A percentile compares a stretch with the other conserved stretches of the same genome.
These are phyloP conservation scores for Lepidotrigona ventralis DNA, from an alignment of 1,140 invertebrate species.

Conservation along the genomic window DNA sequence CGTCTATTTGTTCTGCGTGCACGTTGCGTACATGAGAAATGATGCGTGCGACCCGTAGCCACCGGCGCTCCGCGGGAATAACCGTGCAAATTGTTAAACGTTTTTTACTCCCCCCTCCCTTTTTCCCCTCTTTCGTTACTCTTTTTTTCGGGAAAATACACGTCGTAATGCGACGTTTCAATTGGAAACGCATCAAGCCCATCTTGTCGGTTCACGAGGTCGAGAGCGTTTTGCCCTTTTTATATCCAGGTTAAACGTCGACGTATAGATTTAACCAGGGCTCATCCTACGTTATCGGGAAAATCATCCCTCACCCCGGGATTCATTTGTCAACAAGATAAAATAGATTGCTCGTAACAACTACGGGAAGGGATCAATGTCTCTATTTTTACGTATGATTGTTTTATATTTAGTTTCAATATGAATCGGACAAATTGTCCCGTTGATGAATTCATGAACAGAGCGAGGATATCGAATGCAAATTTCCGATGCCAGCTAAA, in stretches of 20 bases:
- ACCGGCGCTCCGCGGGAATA: background rate
- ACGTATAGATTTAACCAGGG: background rate
- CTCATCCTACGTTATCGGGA: background rate
- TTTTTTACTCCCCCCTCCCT: background rate
- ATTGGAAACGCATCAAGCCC: constrained; percentile 1
- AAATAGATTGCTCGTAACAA: background rate
- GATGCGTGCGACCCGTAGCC: constrained; percentile 31
- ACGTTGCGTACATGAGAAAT: constrained; percentile 38
- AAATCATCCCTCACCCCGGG: background rate
- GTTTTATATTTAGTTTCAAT: background rate
- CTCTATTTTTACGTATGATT: background rate
- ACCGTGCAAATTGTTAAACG: constrained; percentile 22
- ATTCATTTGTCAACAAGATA: constrained; percentile 1
- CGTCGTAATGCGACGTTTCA: constrained; percentile 11
- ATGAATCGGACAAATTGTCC: background rate
- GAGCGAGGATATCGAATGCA: background rate
- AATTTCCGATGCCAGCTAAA: background rate
- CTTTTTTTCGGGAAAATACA: background rate
- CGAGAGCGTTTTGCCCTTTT: background rate
- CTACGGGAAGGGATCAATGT: no score
- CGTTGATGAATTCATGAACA: background rate
- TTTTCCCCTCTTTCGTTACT: background rate
- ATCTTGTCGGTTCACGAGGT: background rate
- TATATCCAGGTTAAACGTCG: background rate
- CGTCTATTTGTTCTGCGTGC: constrained; percentile 44